These are phyloP conservation scores for Platichthys flesus DNA, from an alignment of 2,113 vertebrate genomes.

Conservation along the genomic window DNA sequence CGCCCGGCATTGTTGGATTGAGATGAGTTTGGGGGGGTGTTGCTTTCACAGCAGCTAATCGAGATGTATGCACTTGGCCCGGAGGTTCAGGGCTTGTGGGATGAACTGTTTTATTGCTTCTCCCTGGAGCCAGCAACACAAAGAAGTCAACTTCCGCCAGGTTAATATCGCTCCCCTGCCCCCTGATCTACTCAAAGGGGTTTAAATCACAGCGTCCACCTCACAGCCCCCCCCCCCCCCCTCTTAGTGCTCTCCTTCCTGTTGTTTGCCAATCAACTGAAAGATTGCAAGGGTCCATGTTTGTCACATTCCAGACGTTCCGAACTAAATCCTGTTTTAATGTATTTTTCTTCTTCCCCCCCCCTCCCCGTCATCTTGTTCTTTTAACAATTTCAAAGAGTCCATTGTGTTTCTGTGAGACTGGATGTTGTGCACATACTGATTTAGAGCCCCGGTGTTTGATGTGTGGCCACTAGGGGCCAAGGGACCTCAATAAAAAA, in stretches of 20 bases:
- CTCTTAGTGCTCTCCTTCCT: slow-evolving; percentile 46
- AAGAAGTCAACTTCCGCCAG: slow-evolving; percentile 71
- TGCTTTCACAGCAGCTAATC: slow-evolving; percentile 70
- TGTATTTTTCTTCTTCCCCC: slow-evolving; percentile 14
- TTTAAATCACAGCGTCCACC: slow-evolving; percentile 68
- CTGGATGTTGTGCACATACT: slow-evolving; percentile 4
- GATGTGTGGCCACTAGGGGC: background rate
- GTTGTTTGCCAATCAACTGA: slow-evolving; percentile 47
- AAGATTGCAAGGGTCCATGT: slow-evolving; percentile 32
- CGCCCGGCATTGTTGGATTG: slow-evolving; percentile 64
- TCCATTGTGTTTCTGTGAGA: background rate
- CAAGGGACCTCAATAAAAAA: background rate
- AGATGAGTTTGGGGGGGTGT: slow-evolving; percentile 62
- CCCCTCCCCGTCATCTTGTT: background rate
- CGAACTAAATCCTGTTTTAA: slow-evolving; percentile 56
- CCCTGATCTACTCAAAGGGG: slow-evolving; percentile 40
- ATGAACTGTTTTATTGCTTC: slow-evolving; percentile 76
- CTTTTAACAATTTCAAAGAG: background rate
- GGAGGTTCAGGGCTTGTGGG: slow-evolving; percentile 57
- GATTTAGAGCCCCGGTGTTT: slow-evolving; percentile 13
- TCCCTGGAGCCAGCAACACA: slow-evolving; percentile 67
- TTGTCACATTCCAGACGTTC: slow-evolving; percentile 41
- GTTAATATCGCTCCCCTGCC: slow-evolving; percentile 66
- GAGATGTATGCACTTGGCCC: slow-evolving; percentile 69
- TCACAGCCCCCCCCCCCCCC: background rate